Conservation (phyloP, 2,888 invertebrate species). For the Erebia aethiops region DNA sequence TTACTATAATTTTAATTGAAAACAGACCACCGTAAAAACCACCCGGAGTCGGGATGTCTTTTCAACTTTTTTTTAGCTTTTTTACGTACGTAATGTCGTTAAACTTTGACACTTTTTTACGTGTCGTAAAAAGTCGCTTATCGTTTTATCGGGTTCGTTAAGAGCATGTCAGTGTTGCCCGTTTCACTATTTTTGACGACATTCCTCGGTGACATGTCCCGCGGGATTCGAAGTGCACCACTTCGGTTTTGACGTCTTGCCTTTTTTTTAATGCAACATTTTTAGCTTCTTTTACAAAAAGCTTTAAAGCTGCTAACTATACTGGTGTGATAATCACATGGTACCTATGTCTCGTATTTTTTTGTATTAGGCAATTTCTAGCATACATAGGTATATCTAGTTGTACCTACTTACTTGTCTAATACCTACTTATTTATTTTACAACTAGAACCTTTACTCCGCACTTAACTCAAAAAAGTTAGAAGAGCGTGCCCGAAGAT, state of each 20-base stretch:
- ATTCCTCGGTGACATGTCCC: constrained; percentile 42
- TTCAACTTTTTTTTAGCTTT: constrained; percentile 61
- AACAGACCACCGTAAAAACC: constrained; percentile 53
- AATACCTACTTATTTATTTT: too few species aligned
- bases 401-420: too few species aligned
- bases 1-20: constrained; percentile 67
- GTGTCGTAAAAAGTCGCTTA: constrained; percentile 42
- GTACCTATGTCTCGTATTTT: too few species aligned
- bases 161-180: constrained; percentile 63
- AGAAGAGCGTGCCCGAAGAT: too few species aligned
- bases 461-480: too few species aligned
- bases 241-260: constrained; percentile 38
- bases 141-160: constrained; percentile 55
- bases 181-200: constrained; percentile 41
- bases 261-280: constrained; percentile 37
- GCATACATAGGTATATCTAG: too few species aligned
- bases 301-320: neutral
- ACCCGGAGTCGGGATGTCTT: constrained; percentile 41
- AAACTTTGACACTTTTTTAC: constrained; percentile 75
- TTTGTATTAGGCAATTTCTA: too few species aligned
- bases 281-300: neutral
- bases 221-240: constrained; percentile 38
- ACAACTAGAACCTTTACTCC: too few species aligned
- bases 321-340: too few species aligned
- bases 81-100: constrained; percentile 59